Evolutionary conservation across 2,888 invertebrate genomes (phyloP).

Genomic region (Phortica magna): DNA sequence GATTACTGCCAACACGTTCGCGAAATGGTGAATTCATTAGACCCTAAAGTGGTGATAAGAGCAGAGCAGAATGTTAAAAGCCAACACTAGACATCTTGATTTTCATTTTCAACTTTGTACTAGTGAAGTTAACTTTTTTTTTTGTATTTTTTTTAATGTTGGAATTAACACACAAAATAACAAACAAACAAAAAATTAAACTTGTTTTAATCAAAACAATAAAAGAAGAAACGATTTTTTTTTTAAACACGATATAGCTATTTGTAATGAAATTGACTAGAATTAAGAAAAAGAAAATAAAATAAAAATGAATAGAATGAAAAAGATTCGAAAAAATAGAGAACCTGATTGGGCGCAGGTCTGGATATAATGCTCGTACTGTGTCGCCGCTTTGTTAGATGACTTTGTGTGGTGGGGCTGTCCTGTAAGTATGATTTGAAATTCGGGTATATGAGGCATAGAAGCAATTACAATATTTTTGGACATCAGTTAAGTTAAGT

Average conservation of each 20-base stretch:
- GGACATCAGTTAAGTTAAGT: constrained; percentile 47
- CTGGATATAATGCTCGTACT: constrained; percentile 81
- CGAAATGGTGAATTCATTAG: constrained; percentile 89
- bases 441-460: constrained; percentile 57
- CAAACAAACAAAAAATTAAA: neutral
- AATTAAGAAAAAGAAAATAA: constrained; percentile 29
- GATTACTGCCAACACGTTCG: constrained; percentile 92
- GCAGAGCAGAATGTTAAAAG: constrained; percentile 32
- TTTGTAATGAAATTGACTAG: neutral
- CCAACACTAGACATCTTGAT: neutral
- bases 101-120: too few species aligned
- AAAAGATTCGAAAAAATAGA: constrained; percentile 55
- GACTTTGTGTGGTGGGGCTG: constrained; percentile 81
- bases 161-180: too few species aligned
- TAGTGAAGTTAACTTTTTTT: constrained; percentile 17
- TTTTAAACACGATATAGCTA: neutral
- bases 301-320: constrained; percentile 30
- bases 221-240: constrained; percentile 2
- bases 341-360: constrained; percentile 78
- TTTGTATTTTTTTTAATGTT: constrained; percentile 5
- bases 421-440: constrained; percentile 77
- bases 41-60: constrained; percentile 75
- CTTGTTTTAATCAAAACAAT: neutral
- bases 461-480: constrained; percentile 45
- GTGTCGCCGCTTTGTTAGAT: constrained; percentile 86